phyloP scores from a whole-genome alignment of 2,797 vertebrate genomes.

The Philypnodon macrostomus region DNA sequence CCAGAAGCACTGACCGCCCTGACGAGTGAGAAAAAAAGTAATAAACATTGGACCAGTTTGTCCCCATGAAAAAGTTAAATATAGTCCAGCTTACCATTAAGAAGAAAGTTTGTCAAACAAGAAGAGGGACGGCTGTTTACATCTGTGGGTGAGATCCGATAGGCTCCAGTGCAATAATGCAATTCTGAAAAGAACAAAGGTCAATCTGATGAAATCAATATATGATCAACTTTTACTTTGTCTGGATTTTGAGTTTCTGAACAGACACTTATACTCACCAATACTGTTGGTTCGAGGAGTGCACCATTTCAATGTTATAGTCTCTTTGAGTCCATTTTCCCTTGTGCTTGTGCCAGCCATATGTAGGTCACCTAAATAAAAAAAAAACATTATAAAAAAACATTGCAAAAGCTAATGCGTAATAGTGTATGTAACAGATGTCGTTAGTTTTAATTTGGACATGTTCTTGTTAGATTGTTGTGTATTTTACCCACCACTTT shows the following conservation, averaged over 20 bases:
- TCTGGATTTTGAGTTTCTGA: too few species aligned
- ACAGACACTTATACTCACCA: constrained; percentile 42
- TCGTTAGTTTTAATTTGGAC: too few species aligned
- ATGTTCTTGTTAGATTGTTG: neutral
- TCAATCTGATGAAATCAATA: constrained; percentile 4
- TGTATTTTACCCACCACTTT: constrained; percentile 83
- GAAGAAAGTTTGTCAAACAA: constrained; percentile 96
- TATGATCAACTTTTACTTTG: too few species aligned
- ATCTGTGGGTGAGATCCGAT: constrained; percentile 96
- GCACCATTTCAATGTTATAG: constrained; percentile 96
- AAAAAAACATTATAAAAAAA: constrained; percentile 3
- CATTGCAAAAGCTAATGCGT: neutral
- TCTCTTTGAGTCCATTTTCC: constrained; percentile 92
- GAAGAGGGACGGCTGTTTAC: constrained; percentile 98
- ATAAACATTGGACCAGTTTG: neutral
- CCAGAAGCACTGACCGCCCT: constrained; percentile 93
- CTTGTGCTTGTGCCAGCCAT: constrained; percentile 84
- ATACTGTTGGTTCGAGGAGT: constrained; percentile 89
- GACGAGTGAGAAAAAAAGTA: neutral
- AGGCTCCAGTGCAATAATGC: constrained; percentile 96
- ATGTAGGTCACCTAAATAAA: constrained; percentile 86
- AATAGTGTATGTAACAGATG: too few species aligned
- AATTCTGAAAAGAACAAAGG: constrained; percentile 76
- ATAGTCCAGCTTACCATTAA: constrained; percentile 82
- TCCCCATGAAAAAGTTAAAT: neutral